phyloP scores from a whole-genome alignment of 2,113 vertebrate species.

The Phainopepla nitens region DNA sequence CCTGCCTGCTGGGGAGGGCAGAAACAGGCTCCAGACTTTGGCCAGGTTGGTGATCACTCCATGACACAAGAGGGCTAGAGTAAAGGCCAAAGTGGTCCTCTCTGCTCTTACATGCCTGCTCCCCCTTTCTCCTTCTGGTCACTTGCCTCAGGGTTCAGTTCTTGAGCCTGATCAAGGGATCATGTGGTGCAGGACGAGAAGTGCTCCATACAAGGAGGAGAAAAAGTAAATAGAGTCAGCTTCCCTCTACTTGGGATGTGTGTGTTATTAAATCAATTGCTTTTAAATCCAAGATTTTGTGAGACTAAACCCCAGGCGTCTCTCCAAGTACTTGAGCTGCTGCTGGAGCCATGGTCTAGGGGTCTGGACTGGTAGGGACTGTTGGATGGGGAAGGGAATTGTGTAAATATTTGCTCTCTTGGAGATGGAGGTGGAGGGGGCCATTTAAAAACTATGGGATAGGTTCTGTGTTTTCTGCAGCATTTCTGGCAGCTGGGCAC shows the following conservation, averaged over 20 bases:
- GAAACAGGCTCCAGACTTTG: neutral
- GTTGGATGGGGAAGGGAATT: neutral
- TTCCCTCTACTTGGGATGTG: neutral
- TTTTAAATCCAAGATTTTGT: neutral
- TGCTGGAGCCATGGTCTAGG: neutral
- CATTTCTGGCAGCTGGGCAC: neutral
- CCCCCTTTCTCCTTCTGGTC: neutral
- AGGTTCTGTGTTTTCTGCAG: neutral
- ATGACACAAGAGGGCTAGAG: neutral
- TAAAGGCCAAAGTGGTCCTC: neutral
- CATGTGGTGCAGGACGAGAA: accelerated
- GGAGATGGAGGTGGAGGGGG: neutral
- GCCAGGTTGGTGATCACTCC: neutral
- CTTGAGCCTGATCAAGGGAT: neutral
- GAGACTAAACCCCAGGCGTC: neutral
- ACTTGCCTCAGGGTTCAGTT: neutral
- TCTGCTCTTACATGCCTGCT: neutral
- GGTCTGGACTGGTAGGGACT: neutral
- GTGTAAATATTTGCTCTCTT: neutral
- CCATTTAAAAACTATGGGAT: neutral
- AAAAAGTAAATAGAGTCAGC: neutral
- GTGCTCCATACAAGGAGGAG: neutral
- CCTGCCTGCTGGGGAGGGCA: neutral
- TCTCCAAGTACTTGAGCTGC: neutral
- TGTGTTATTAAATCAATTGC: neutral